Evolutionary conservation across 2,888 invertebrate genomes (phyloP).

Genomic region (Unio delphinus): DNA sequence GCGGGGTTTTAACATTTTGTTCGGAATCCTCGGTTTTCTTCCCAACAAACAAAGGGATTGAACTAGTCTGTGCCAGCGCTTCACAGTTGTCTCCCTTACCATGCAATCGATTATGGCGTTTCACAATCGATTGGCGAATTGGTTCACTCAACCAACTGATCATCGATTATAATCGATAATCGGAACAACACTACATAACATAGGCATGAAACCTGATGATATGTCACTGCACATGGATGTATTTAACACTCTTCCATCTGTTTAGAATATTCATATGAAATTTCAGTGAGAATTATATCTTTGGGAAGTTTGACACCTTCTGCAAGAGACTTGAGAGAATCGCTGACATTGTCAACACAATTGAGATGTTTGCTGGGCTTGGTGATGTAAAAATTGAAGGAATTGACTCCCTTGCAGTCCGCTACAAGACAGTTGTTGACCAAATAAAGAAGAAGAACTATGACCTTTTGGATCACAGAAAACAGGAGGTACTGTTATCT

Average conservation of each 20-base stretch:
- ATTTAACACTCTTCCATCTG: neutral
- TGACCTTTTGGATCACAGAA: conserved; percentile 92
- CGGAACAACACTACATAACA: too few species aligned
- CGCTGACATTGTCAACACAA: conserved; percentile 89
- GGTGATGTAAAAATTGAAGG: conserved; percentile 78
- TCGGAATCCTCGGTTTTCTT: too few species aligned
- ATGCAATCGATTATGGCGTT: too few species aligned
- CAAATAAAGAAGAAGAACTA: conserved; percentile 89
- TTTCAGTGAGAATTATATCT: conserved; percentile 92
- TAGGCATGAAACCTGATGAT: neutral
- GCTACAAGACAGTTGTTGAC: conserved; percentile 88
- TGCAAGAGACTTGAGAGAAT: conserved; percentile 90
- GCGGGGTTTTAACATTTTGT: too few species aligned
- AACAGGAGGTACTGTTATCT: conserved; percentile 75
- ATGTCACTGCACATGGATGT: neutral
- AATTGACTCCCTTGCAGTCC: conserved; percentile 78
- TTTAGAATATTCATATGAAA: neutral
- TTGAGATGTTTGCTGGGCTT: conserved; percentile 86
- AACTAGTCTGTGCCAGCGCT: too few species aligned
- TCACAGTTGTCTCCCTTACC: too few species aligned
- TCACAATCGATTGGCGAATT: too few species aligned
- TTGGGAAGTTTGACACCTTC: conserved; percentile 96
- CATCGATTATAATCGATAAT: too few species aligned
- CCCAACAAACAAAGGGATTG: too few species aligned
- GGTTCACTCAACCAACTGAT: too few species aligned